These are phyloP conservation scores for Danio tinwini DNA, from an alignment of 2,797 vertebrate genomes.

Conservation along the genomic window DNA sequence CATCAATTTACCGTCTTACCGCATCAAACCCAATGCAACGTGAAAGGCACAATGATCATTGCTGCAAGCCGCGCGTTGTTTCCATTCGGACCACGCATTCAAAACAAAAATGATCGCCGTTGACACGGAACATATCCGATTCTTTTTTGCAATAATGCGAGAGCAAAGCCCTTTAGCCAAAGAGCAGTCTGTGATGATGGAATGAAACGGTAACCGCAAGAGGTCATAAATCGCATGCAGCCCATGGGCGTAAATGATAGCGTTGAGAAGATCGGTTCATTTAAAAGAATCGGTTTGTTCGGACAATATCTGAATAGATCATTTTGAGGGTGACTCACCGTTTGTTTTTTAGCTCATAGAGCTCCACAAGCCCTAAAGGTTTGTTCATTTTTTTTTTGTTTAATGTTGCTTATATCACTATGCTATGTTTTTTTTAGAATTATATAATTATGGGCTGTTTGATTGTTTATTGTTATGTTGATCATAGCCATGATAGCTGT, in stretches of 20 bases:
- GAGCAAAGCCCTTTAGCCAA: not conserved
- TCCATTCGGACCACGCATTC: slow-evolving; percentile 6
- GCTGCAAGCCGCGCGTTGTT: slow-evolving; percentile 10
- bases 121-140: not conserved
- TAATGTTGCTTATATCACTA: not conserved
- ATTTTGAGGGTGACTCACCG: not conserved
- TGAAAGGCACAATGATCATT: slow-evolving; percentile 17
- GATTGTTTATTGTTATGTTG: no score
- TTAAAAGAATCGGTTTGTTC: slow-evolving; percentile 29
- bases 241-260: slow-evolving; percentile 35
- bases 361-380: not conserved
- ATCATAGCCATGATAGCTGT: not conserved
- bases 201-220: slow-evolving; percentile 24
- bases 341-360: not conserved
- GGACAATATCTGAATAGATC: not conserved
- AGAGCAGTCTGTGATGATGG: not conserved
- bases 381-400: not conserved
- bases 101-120: slow-evolving; percentile 8
- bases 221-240: slow-evolving; percentile 8
- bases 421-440: not conserved
- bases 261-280: slow-evolving; percentile 9
- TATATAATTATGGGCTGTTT: not conserved
- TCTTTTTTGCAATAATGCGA: not conserved
- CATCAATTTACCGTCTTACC: not conserved
- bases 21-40: slow-evolving; percentile 9